These are phyloP conservation scores for Tortrix viridana DNA, from an alignment of 2,888 invertebrate genomes.

Conservation along the genomic window DNA sequence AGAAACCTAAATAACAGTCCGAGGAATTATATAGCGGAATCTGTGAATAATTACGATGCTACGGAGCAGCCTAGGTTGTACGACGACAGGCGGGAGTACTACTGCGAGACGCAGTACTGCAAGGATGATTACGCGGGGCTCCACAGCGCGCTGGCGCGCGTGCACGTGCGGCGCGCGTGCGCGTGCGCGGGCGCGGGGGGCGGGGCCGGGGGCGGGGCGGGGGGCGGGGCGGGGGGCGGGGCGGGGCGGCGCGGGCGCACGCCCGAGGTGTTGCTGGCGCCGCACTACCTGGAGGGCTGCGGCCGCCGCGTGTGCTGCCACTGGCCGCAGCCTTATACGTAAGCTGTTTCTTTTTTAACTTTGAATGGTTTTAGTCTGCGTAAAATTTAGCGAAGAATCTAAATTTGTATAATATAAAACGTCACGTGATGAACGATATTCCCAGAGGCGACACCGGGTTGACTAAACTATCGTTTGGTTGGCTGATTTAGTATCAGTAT, in stretches of 20 bases:
- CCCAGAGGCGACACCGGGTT: no score
- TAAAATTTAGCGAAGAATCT: no score
- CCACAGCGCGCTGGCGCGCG: no score
- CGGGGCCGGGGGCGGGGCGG: constrained; percentile 51
- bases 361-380: no score
- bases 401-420: no score
- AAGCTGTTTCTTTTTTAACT: constrained; percentile 46
- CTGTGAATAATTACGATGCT: constrained; percentile 61
- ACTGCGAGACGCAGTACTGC: constrained; percentile 62
- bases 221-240: constrained; percentile 75
- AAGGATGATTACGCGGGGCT: constrained; percentile 71
- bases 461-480: no score
- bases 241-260: constrained; percentile 85
- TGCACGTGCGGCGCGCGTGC: no score
- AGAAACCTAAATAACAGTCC: constrained; percentile 72
- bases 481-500: no score
- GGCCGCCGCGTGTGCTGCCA: constrained; percentile 75
- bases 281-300: constrained; percentile 86
- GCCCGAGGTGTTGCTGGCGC: constrained; percentile 91
- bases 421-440: no score
- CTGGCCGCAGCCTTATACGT: constrained; percentile 75
- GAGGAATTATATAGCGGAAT: constrained; percentile 64
- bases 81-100: constrained; percentile 64
- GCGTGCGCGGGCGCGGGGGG: constrained; percentile 59
- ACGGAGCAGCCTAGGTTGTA: constrained; percentile 59